Percentiles rank a stretch among this genome's conserved stretches.
phyloP scores from a whole-genome alignment of 2,113 vertebrate genomes.

The Dryoscopus gambensis region DNA sequence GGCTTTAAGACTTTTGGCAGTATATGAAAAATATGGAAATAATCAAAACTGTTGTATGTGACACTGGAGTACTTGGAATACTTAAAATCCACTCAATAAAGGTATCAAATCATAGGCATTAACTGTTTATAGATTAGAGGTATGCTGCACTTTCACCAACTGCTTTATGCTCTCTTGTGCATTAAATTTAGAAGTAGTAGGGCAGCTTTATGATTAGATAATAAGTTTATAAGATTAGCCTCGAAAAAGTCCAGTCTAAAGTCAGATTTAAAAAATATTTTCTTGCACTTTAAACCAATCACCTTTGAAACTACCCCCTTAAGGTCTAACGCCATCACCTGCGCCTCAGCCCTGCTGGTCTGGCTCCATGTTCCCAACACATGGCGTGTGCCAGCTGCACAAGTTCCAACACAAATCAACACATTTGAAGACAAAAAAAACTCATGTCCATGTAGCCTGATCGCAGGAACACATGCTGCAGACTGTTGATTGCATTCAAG shows the following conservation, averaged over 20 bases:
- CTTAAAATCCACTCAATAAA: not conserved
- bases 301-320: not conserved
- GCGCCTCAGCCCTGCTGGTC: not conserved
- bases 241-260: not conserved
- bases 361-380: not conserved
- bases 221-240: not conserved
- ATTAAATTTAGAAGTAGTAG: not conserved
- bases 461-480: not conserved
- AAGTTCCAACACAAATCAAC: not conserved
- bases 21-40: slow-evolving; percentile 51
- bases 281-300: not conserved
- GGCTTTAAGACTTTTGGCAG: slow-evolving; percentile 49
- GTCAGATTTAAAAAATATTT: not conserved
- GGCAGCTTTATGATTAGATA: not conserved
- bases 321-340: not conserved
- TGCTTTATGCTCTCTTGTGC: not conserved
- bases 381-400: not conserved
- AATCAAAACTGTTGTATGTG: slow-evolving; percentile 39
- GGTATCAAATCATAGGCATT: not conserved
- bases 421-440: not conserved
- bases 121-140: slow-evolving; percentile 6
- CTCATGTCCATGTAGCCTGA: not conserved
- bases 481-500: not conserved
- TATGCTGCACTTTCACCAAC: not conserved
- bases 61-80: slow-evolving; percentile 35